A percentile compares a stretch with the other conserved stretches of the same genome.
phyloP scores from a whole-genome alignment of 2,888 invertebrate genomes.

The Cheilosia vernalis region DNA sequence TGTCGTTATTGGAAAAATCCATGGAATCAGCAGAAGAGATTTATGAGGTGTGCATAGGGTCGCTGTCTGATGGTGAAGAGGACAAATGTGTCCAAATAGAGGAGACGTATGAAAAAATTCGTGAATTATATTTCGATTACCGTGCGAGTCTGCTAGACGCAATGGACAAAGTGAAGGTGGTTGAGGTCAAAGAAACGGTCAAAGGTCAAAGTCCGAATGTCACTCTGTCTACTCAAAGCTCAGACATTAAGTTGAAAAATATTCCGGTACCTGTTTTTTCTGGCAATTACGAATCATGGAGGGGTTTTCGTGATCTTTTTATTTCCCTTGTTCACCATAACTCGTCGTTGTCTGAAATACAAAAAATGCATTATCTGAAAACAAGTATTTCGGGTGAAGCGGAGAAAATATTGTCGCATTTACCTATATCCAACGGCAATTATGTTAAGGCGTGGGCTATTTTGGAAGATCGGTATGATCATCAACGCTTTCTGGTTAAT shows the following conservation, averaged over 20 bases:
- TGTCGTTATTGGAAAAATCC: too few species aligned
- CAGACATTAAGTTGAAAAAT: background rate
- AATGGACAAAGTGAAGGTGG: too few species aligned
- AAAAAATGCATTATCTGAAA: background rate
- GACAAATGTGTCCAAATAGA: background rate
- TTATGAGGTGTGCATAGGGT: too few species aligned
- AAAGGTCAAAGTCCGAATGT: too few species aligned
- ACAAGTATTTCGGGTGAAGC: constrained; percentile 11
- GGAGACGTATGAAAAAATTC: too few species aligned
- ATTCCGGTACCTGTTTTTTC: constrained; percentile 1
- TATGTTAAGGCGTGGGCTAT: constrained; percentile 1
- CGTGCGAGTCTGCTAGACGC: too few species aligned
- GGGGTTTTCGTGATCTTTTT: background rate
- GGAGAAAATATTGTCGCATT: background rate
- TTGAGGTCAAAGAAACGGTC: too few species aligned
- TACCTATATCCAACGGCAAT: constrained; percentile 3
- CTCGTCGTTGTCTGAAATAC: background rate
- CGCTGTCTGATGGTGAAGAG: constrained; percentile 34
- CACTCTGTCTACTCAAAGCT: too few species aligned
- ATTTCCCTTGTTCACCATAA: background rate
- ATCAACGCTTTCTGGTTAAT: constrained; percentile 20
- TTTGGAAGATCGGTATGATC: too few species aligned
- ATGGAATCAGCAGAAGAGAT: too few species aligned
- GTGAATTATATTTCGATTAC: too few species aligned
- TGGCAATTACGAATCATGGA: background rate